Percentiles rank a stretch among this genome's conserved stretches.
These are phyloP conservation scores for Thera obeliscata DNA, from an alignment of 2,888 invertebrate genomes.

Conservation along the genomic window DNA sequence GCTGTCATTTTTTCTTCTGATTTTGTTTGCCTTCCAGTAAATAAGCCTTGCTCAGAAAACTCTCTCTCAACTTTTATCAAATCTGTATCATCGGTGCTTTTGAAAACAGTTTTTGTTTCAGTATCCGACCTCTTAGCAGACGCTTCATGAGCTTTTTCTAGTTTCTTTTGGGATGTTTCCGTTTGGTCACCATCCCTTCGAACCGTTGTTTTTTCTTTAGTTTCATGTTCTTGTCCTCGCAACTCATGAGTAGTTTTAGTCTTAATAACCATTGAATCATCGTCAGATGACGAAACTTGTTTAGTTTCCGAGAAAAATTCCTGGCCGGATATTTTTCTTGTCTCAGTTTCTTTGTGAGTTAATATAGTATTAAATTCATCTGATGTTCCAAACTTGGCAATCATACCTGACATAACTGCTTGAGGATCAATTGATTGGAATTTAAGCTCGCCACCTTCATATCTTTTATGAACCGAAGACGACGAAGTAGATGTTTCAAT, in stretches of 20 bases:
- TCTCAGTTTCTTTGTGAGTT: conserved; percentile 81
- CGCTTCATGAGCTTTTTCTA: conserved; percentile 82
- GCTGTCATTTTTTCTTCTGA: conserved; percentile 81
- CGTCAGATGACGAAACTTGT: conserved; percentile 79
- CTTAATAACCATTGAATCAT: conserved; percentile 77
- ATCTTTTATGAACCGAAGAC: conserved; percentile 73
- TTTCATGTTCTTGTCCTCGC: conserved; percentile 78
- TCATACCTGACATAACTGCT: conserved; percentile 75
- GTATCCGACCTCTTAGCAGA: conserved; percentile 75
- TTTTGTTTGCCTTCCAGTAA: conserved; percentile 75
- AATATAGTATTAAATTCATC: conserved; percentile 73
- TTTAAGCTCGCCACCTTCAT: conserved; percentile 66
- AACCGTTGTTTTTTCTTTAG: conserved; percentile 77
- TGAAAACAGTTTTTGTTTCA: conserved; percentile 76
- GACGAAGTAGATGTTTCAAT: conserved; percentile 76
- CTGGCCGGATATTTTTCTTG: conserved; percentile 78
- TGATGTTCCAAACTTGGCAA: conserved; percentile 66
- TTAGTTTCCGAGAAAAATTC: conserved; percentile 79
- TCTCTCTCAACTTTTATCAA: conserved; percentile 73
- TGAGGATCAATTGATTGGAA: conserved; percentile 74
- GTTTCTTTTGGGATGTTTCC: conserved; percentile 79
- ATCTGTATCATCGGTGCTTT: conserved; percentile 74
- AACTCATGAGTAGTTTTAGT: conserved; percentile 77
- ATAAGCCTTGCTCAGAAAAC: conserved; percentile 76
- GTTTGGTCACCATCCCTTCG: conserved; percentile 77